phyloP scores from a whole-genome alignment of 2,113 vertebrate genomes.

The Pagrus major region DNA sequence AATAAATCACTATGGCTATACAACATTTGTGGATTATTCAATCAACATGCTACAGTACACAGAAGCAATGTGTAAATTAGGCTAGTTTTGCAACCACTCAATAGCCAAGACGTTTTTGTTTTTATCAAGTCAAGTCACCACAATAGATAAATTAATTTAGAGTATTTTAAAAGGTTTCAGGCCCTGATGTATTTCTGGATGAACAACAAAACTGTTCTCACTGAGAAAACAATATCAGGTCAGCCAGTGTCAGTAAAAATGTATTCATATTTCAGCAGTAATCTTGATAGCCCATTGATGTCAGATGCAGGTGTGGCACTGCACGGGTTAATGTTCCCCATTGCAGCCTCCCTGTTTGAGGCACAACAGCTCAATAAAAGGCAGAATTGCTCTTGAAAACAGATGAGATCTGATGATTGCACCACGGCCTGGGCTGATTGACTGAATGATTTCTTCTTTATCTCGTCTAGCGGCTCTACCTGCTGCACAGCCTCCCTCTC shows the following conservation, averaged over 20 bases:
- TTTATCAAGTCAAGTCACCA: no score
- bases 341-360: constrained; percentile 67
- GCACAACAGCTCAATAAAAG: constrained; percentile 85
- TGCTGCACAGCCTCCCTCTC: constrained; percentile 48
- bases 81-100: no score
- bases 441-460: constrained; percentile 86
- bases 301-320: constrained; percentile 5
- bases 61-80: no score
- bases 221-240: neutral
- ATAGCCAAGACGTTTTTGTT: no score
- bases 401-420: constrained; percentile 86
- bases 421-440: constrained; percentile 74
- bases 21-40: no score
- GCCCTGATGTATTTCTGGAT: neutral
- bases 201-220: neutral
- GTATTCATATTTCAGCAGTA: constrained; percentile 7
- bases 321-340: constrained; percentile 67
- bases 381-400: constrained; percentile 82
- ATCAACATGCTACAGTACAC: no score
- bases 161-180: neutral
- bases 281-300: neutral
- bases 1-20: no score
- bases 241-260: constrained; percentile 5
- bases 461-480: constrained; percentile 76
- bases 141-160: neutral